A percentile compares a stretch with the other conserved stretches of the same genome.
Evolutionary conservation across 2,113 vertebrate species (phyloP).

Genomic region (Melanerpes aurifrons): DNA sequence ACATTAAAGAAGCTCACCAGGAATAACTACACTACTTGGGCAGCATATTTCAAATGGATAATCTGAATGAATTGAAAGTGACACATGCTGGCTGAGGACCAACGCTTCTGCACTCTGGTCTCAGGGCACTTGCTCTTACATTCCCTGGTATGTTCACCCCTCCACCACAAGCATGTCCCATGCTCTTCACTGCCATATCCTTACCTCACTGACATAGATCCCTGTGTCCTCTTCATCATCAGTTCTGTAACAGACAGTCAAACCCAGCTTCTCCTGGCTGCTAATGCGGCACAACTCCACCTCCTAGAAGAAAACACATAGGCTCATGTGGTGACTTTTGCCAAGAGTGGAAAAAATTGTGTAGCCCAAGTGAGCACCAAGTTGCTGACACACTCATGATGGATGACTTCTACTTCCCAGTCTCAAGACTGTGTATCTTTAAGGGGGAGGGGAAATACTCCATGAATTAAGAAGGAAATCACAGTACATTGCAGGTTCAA

Average conservation of each 20-base stretch:
- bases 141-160: neutral
- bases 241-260: slow-evolving; percentile 96
- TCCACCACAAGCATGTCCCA: neutral
- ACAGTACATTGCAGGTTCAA: neutral
- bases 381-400: neutral
- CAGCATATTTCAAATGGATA: slow-evolving; percentile 62
- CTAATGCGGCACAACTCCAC: slow-evolving; percentile 90
- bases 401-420: neutral
- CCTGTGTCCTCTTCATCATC: slow-evolving; percentile 94
- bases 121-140: neutral
- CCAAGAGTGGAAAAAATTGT: neutral
- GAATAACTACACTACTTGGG: slow-evolving; percentile 54
- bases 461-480: neutral
- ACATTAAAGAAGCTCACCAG: slow-evolving; percentile 34
- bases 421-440: neutral
- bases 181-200: neutral
- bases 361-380: neutral
- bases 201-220: slow-evolving; percentile 97
- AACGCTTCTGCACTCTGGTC: neutral
- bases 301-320: slow-evolving; percentile 81
- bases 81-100: slow-evolving; percentile 12
- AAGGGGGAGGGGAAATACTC: neutral
- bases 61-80: slow-evolving; percentile 37
- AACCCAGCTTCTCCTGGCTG: slow-evolving; percentile 94
- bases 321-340: neutral